These are phyloP conservation scores for Melikaiella ostensackeni DNA, from an alignment of 2,888 invertebrate species.

Conservation along the genomic window DNA sequence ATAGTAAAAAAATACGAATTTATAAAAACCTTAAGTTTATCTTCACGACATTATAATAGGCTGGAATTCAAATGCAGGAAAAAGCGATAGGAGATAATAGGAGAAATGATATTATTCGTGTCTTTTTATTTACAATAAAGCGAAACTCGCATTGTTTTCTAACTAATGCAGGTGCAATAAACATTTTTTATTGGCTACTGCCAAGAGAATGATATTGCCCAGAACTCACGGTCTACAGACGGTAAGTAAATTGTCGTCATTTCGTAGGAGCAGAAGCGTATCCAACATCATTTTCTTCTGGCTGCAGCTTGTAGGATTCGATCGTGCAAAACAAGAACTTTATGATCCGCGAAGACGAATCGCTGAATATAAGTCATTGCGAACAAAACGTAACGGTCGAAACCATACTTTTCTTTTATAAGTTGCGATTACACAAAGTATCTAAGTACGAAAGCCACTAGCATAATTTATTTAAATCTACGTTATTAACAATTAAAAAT, in stretches of 20 bases:
- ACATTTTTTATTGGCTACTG: slow-evolving; percentile 22
- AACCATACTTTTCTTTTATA: slow-evolving; percentile 20
- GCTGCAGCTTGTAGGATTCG: slow-evolving; percentile 39
- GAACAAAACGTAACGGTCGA: slow-evolving; percentile 43
- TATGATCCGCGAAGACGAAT: slow-evolving; percentile 44
- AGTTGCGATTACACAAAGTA: background rate
- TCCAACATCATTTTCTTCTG: slow-evolving; percentile 39
- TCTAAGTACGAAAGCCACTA: too few relatives aligned
- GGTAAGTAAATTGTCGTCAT: slow-evolving; percentile 38
- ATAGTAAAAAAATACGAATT: too few relatives aligned
- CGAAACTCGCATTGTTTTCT: slow-evolving; percentile 12
- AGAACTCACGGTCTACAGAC: slow-evolving; percentile 34
- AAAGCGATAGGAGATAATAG: background rate
- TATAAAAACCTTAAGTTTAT: background rate
- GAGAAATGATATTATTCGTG: background rate
- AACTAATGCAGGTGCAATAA: slow-evolving; percentile 26
- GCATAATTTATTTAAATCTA: background rate
- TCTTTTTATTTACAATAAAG: slow-evolving; percentile 10
- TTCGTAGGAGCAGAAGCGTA: slow-evolving; percentile 37
- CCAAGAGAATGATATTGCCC: slow-evolving; percentile 25
- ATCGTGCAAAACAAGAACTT: slow-evolving; percentile 38
- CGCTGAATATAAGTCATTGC: slow-evolving; percentile 48
- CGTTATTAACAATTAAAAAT: background rate
- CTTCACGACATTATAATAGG: background rate
- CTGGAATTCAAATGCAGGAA: background rate